Base-by-base conservation (phyloP, 1,140 invertebrate species). In the Drosophila kohkoa region DNA sequence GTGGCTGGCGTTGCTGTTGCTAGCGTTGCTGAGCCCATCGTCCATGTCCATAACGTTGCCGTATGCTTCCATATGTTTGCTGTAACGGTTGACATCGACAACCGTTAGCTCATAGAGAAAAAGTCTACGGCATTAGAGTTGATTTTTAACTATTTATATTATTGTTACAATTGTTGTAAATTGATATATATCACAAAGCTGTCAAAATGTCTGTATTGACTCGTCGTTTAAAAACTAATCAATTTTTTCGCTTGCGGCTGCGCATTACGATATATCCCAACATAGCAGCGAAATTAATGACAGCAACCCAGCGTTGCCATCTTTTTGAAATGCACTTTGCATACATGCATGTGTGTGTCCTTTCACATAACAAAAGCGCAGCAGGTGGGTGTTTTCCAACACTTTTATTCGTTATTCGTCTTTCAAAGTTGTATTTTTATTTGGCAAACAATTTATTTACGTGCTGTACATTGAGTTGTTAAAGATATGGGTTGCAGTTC, bases 181-280 rank as follows among this genome's bases (percentile, higher is more conserved):
- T 3, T 32, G 41, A 65, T 55, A 46, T 54, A n/a, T 54, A 38
- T 46, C n/a, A 68, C 51, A 69, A 69, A 28, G 49, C 38, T 70
- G 32, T 49, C 54, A 59, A 54, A 49, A 11, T 41, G n/a, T 49
- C 30, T 52, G n/a, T 59, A 5, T 48, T 11, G 45, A 32, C 15
- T 70, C 10, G 20, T 25, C 20, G 20, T 25, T 30, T 35, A 28
- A 13, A 57, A 75, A 70, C 32, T 70, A 75, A 75, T 75, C 72
- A 75, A 75, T 75, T 75, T 75, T 69, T 55, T 43, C 6, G 32
- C 16, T 16, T 63, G 72, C 51, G 66, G 10, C 66, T 75, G 72
- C 72, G 72, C 72, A 69, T 10, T 74, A 11, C 1, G 2, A 10
- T 3, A 3, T 20, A 7, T 15, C 5, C 38, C 8, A 35, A 28